Conservation (phyloP, 1,140 invertebrate genomes). For the Chlorops oryzae region DNA sequence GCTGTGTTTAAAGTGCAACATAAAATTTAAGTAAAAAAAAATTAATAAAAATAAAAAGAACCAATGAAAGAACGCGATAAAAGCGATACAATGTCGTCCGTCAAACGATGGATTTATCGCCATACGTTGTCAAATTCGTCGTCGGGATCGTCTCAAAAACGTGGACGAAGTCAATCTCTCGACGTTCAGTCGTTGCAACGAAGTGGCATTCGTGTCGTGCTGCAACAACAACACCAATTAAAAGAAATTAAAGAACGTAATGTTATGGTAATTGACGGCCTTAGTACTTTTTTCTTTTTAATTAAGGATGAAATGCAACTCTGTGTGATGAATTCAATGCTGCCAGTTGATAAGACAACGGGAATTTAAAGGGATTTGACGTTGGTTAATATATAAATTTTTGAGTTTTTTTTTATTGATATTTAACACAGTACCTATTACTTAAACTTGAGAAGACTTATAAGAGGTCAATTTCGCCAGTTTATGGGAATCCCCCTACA, state of each 20-base stretch:
- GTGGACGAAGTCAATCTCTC: constrained; percentile 63
- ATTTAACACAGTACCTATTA: too few relatives aligned
- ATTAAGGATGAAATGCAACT: constrained; percentile 11
- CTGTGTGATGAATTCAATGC: too few relatives aligned
- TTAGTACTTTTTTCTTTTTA: constrained; percentile 9
- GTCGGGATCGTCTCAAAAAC: constrained; percentile 21
- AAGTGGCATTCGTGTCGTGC: constrained; percentile 61
- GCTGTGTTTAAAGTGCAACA: too few relatives aligned
- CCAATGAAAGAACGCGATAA: neutral
- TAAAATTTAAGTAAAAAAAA: neutral
- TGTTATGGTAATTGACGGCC: neutral
- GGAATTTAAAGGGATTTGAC: too few relatives aligned
- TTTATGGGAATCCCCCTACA: too few relatives aligned
- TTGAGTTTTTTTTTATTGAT: too few relatives aligned
- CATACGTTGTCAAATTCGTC: constrained; percentile 51
- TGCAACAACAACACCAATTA: too few relatives aligned
- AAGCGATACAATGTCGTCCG: constrained; percentile 53
- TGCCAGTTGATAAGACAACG: too few relatives aligned
- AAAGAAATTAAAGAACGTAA: too few relatives aligned
- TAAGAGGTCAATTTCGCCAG: too few relatives aligned
- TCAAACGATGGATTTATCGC: constrained; percentile 53
- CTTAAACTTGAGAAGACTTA: too few relatives aligned
- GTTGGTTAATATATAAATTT: too few relatives aligned
- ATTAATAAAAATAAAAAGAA: neutral
- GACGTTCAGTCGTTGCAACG: constrained; percentile 67